These are phyloP conservation scores for Sakesphorus luctuosus DNA, from an alignment of 2,113 vertebrate species.

Conservation along the genomic window DNA sequence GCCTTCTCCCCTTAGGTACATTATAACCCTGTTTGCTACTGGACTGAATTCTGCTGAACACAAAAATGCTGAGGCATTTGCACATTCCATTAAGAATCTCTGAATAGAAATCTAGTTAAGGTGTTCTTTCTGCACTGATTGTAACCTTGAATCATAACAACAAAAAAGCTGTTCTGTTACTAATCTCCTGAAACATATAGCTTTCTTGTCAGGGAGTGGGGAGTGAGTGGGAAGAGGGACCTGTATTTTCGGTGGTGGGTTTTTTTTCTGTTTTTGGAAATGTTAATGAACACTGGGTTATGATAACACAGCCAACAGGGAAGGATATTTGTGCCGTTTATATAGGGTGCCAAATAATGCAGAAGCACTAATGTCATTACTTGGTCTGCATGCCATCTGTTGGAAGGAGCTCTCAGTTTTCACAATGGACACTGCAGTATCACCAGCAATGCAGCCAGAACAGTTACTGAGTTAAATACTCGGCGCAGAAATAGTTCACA, in stretches of 20 bases:
- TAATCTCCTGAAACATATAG: background rate
- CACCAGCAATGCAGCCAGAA: background rate
- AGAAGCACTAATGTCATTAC: background rate
- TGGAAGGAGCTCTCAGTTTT: background rate
- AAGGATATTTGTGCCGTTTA: background rate
- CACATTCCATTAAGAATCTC: background rate
- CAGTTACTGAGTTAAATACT: background rate
- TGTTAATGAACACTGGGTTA: background rate
- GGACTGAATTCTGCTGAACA: conserved; percentile 11
- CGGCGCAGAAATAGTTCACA: background rate
- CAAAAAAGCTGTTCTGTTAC: background rate
- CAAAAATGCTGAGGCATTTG: background rate
- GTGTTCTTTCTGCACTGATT: background rate
- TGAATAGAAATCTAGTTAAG: background rate
- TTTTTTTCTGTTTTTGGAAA: background rate
- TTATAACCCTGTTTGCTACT: conserved; percentile 1
- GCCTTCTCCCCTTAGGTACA: conserved; percentile 4
- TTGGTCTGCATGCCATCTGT: background rate
- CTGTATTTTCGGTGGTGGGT: rapidly evolving
- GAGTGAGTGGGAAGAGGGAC: background rate
- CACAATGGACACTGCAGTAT: background rate
- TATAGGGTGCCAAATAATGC: rapidly evolving
- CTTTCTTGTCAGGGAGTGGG: background rate
- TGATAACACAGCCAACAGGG: background rate
- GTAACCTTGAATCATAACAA: background rate